Evolutionary conservation across 2,888 invertebrate genomes (phyloP).

Genomic region (Sphinx pinastri): DNA sequence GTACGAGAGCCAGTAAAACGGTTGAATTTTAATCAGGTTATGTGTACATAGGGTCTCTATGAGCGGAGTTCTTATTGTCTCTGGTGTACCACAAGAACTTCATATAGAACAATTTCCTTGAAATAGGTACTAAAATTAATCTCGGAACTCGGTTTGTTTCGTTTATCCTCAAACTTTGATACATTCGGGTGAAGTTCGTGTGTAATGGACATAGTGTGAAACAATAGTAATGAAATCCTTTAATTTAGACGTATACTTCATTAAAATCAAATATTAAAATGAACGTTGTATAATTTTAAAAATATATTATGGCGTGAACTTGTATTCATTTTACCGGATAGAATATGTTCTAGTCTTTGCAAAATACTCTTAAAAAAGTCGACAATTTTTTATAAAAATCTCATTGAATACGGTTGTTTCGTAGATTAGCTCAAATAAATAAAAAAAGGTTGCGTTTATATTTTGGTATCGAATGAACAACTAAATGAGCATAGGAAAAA

Average conservation of each 20-base stretch:
- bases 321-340: too few relatives aligned
- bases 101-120: slow-evolving; percentile 25
- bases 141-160: slow-evolving; percentile 12
- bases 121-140: slow-evolving; percentile 12
- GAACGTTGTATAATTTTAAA: too few relatives aligned
- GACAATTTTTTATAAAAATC: too few relatives aligned
- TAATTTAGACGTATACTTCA: not conserved
- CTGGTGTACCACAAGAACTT: slow-evolving; percentile 29
- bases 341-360: too few relatives aligned
- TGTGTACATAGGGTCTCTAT: slow-evolving; percentile 25
- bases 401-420: too few relatives aligned
- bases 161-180: slow-evolving; percentile 13
- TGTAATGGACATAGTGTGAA: not conserved
- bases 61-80: slow-evolving; percentile 29
- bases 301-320: too few relatives aligned
- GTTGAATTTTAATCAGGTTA: slow-evolving; percentile 28
- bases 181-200: not conserved
- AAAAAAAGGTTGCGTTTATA: too few relatives aligned
- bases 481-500: too few relatives aligned
- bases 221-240: not conserved
- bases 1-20: slow-evolving; percentile 18
- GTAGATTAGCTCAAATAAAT: too few relatives aligned
- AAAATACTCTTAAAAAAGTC: too few relatives aligned
- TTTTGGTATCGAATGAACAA: too few relatives aligned
- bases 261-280: too few relatives aligned